Evolutionary conservation across 2,113 vertebrate species (phyloP).

Genomic region (Anolis sagrei): DNA sequence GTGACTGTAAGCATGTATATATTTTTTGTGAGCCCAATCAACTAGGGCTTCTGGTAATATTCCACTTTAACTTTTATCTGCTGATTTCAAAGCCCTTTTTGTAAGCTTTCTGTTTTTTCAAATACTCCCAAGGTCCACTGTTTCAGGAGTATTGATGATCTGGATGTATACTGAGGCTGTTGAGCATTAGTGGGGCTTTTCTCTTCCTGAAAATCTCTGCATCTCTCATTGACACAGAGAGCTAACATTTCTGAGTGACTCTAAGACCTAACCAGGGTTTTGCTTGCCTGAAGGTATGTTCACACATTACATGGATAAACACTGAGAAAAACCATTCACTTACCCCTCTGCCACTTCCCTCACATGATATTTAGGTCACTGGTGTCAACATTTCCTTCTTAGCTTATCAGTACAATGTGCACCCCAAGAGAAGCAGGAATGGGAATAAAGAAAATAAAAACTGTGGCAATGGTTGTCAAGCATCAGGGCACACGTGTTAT

Average conservation of each 20-base stretch:
- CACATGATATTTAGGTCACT: constrained; percentile 1
- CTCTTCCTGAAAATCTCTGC: neutral
- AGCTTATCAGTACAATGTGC: neutral
- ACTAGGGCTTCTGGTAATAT: neutral
- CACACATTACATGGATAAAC: neutral
- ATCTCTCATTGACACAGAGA: constrained; percentile 1
- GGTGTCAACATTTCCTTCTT: neutral
- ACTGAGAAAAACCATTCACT: too few species aligned
- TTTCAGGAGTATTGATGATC: constrained; percentile 38
- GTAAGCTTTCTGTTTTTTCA: constrained; percentile 48
- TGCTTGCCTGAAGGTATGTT: neutral
- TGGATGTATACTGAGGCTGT: neutral
- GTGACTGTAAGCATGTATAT: fast-evolving
- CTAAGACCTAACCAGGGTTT: constrained; percentile 13
- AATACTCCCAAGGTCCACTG: neutral
- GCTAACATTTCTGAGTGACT: fast-evolving
- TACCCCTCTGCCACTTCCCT: too few species aligned
- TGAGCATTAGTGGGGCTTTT: constrained; percentile 33
- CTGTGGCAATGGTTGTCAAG: neutral
- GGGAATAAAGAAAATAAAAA: neutral
- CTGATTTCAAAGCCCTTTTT: constrained; percentile 24
- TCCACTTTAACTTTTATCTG: neutral
- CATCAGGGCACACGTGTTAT: neutral
- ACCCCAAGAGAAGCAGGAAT: neutral
- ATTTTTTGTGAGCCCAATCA: neutral